These are phyloP conservation scores for Bradysia coprophila DNA, from an alignment of 1,140 invertebrate genomes.

Conservation along the genomic window DNA sequence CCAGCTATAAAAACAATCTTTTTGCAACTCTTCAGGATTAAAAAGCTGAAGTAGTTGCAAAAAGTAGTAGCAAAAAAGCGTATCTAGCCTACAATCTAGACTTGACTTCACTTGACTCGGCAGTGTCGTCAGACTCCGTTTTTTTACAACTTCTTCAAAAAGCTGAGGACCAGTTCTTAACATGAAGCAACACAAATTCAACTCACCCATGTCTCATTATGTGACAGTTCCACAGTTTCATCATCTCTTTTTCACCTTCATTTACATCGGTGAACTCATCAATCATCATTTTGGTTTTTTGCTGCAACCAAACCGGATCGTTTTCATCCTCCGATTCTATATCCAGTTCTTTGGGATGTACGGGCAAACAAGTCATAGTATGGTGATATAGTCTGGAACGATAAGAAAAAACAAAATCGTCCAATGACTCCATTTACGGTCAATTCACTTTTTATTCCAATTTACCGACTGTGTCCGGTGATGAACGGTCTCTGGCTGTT, in stretches of 20 bases:
- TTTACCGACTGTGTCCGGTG: conserved; percentile 73
- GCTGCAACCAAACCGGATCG: conserved; percentile 83
- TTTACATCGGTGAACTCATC: conserved; percentile 98
- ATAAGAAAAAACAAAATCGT: conserved; percentile 21
- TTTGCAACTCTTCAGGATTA: no score
- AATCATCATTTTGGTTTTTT: conserved; percentile 94
- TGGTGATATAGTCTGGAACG: conserved; percentile 91
- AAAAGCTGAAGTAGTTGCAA: no score
- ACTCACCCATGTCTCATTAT: conserved; percentile 51
- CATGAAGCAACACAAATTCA: no score
- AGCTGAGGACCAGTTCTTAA: no score
- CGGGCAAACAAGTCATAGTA: conserved; percentile 79
- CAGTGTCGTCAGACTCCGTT: no score
- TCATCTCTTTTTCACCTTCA: conserved; percentile 93
- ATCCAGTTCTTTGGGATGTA: conserved; percentile 87
- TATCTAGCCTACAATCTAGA: neutral
- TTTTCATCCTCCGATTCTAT: conserved; percentile 87
- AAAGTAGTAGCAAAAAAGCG: no score
- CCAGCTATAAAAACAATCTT: no score
- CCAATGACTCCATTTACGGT: conserved; percentile 1
- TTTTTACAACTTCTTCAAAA: no score
- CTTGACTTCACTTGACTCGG: no score
- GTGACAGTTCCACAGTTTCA: conserved; percentile 98
- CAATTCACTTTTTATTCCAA: conserved; percentile 2
- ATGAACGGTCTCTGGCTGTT: conserved; percentile 68